phyloP scores from a whole-genome alignment of 2,888 invertebrate species.

The Drosophila incognita region DNA sequence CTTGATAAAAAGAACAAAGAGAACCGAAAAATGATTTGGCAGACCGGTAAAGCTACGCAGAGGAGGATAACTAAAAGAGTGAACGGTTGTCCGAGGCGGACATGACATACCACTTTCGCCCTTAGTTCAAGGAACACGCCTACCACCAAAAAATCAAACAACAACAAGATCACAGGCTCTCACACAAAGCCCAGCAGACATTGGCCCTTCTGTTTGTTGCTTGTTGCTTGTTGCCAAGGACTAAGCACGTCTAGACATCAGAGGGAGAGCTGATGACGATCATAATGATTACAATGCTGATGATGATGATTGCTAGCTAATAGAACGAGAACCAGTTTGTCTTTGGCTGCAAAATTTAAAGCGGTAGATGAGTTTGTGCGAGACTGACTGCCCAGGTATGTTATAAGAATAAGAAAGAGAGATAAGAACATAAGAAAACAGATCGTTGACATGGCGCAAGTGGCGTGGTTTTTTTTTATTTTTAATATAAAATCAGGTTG shows the following conservation, averaged over 20 bases:
- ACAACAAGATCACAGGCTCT: conserved; percentile 31
- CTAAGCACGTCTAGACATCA: conserved; percentile 69
- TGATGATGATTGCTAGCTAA: conserved; percentile 46
- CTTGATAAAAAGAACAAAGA: conserved; percentile 16
- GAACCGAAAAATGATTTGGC: conserved; percentile 26
- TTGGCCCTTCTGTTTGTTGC: conserved; percentile 57
- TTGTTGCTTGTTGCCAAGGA: conserved; percentile 71
- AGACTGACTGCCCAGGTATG: conserved; percentile 41
- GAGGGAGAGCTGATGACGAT: conserved; percentile 19
- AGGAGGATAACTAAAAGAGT: conserved; percentile 42
- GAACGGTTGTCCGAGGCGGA: conserved; percentile 65
- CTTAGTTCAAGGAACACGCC: conserved; percentile 68
- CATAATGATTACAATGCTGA: conserved; percentile 8
- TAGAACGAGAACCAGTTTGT: conserved; percentile 71
- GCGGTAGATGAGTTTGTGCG: conserved; percentile 33
- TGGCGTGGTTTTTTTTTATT: conserved; percentile 52
- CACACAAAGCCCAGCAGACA: conserved; percentile 36
- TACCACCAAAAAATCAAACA: conserved; percentile 24
- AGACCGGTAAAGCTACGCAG: conserved; percentile 34
- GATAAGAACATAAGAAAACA: conserved; percentile 39
- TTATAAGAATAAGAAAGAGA: conserved; percentile 42
- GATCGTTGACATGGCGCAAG: conserved; percentile 78
- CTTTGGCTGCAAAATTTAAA: conserved; percentile 46
- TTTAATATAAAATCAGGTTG: conserved; percentile 65
- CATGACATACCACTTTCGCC: conserved; percentile 73